Evolutionary conservation across 2,888 invertebrate species (phyloP).

Genomic region (Adelognathus sp.): DNA sequence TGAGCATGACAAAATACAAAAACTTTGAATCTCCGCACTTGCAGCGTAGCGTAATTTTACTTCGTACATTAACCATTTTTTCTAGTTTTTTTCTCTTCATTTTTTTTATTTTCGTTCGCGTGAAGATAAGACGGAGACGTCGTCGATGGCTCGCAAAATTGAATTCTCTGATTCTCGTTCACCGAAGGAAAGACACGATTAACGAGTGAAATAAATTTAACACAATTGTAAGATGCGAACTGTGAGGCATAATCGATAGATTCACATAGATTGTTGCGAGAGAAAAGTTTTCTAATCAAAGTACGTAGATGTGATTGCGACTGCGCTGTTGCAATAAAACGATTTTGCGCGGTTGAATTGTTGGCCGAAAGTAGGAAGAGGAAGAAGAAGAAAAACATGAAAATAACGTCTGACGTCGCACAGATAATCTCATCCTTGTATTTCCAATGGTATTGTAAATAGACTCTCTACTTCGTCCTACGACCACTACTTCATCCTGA

Average conservation of each 20-base stretch:
- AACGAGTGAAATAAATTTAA: conserved; percentile 19
- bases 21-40: conserved; percentile 40
- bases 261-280: conserved; percentile 71
- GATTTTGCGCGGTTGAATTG: conserved; percentile 26
- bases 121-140: conserved; percentile 42
- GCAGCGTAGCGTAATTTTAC: conserved; percentile 53
- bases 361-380: neutral
- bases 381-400: neutral
- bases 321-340: conserved; percentile 67
- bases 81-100: conserved; percentile 6
- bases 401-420: neutral
- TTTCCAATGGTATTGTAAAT: conserved; percentile 52
- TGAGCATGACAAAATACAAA: conserved; percentile 27
- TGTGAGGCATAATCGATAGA: conserved; percentile 65
- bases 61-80: conserved; percentile 47
- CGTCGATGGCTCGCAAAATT: conserved; percentile 5
- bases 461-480: conserved; percentile 62
- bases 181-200: conserved; percentile 54
- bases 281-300: conserved; percentile 69
- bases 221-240: conserved; percentile 22
- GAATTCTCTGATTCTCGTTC: conserved; percentile 60
- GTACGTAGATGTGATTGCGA: conserved; percentile 56
- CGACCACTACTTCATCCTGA: conserved; percentile 63
- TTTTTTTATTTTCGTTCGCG: conserved; percentile 20
- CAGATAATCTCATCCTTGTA: conserved; percentile 26